Evolutionary conservation across 2,113 vertebrate genomes (phyloP).

Genomic region (Mirza zaza): DNA sequence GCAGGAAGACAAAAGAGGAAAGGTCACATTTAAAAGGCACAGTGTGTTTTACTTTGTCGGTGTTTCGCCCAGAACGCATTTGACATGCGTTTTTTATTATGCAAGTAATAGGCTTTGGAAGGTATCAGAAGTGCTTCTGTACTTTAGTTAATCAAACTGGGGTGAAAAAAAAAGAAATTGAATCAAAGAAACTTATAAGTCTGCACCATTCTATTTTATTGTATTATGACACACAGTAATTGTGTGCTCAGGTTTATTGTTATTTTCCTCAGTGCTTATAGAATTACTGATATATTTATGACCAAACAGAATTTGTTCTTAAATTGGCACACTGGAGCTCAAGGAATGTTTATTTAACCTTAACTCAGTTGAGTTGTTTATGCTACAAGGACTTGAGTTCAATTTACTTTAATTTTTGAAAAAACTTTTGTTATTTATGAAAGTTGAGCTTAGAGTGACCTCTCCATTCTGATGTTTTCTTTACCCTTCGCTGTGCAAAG

Average conservation of each 20-base stretch:
- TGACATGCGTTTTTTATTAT: constrained; percentile 69
- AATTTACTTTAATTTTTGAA: constrained; percentile 85
- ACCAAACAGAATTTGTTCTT: constrained; percentile 75
- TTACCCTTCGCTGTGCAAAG: constrained; percentile 78
- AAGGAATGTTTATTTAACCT: constrained; percentile 85
- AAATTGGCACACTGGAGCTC: constrained; percentile 78
- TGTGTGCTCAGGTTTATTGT: constrained; percentile 61
- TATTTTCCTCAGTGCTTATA: constrained; percentile 74
- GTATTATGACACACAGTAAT: constrained; percentile 58
- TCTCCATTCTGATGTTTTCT: constrained; percentile 82
- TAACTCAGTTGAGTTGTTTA: constrained; percentile 82
- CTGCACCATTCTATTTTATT: constrained; percentile 46
- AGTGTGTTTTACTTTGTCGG: constrained; percentile 41
- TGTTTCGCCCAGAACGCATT: constrained; percentile 36
- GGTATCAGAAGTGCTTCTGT: constrained; percentile 42
- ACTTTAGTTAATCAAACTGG: constrained; percentile 63
- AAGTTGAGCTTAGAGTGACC: constrained; percentile 84
- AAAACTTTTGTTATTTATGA: constrained; percentile 84
- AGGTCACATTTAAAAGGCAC: constrained; percentile 71
- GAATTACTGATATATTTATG: constrained; percentile 76
- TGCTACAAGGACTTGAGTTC: constrained; percentile 80
- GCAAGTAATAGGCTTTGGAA: constrained; percentile 55
- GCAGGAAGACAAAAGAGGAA: constrained; percentile 55
- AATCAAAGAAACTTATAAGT: constrained; percentile 50
- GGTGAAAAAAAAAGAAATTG: constrained; percentile 43